phyloP scores from a whole-genome alignment of 2,113 vertebrate genomes.

The Centropus bengalensis region DNA sequence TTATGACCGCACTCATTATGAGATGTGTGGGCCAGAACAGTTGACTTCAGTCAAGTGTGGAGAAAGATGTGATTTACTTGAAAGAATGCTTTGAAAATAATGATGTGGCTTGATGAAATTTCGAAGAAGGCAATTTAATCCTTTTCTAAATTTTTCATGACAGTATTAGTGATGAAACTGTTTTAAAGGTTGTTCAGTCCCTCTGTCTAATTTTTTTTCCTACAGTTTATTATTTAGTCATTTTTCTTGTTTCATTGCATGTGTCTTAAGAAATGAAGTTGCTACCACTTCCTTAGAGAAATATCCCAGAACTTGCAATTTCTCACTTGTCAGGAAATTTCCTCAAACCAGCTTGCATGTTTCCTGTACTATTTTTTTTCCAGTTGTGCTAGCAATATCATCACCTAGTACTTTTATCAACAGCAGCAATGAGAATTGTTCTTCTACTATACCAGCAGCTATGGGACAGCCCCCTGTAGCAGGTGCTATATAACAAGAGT shows the following conservation, averaged over 20 bases:
- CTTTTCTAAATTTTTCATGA: not conserved
- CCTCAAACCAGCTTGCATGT: not conserved
- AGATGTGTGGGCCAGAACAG: not conserved
- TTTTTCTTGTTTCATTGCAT: not conserved
- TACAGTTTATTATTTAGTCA: not conserved
- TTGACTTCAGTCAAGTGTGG: not conserved
- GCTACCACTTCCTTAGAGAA: not conserved
- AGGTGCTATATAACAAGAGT: not conserved
- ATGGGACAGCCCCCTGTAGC: not conserved
- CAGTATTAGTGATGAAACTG: not conserved
- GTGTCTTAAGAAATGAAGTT: not conserved
- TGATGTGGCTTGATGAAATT: not conserved
- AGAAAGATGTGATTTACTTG: not conserved
- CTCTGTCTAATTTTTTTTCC: not conserved
- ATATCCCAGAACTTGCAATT: slow-evolving; percentile 11
- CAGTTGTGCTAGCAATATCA: not conserved
- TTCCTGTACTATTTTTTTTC: slow-evolving; percentile 25
- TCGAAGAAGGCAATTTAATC: not conserved
- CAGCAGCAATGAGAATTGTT: not conserved
- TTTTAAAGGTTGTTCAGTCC: not conserved
- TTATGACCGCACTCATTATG: not conserved
- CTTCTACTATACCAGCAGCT: not conserved
- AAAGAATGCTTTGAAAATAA: not conserved
- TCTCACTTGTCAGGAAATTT: slow-evolving; percentile 34
- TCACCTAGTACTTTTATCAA: not conserved